phyloP scores from a whole-genome alignment of 2,888 invertebrate genomes.

The Xestia sexstrigata region DNA sequence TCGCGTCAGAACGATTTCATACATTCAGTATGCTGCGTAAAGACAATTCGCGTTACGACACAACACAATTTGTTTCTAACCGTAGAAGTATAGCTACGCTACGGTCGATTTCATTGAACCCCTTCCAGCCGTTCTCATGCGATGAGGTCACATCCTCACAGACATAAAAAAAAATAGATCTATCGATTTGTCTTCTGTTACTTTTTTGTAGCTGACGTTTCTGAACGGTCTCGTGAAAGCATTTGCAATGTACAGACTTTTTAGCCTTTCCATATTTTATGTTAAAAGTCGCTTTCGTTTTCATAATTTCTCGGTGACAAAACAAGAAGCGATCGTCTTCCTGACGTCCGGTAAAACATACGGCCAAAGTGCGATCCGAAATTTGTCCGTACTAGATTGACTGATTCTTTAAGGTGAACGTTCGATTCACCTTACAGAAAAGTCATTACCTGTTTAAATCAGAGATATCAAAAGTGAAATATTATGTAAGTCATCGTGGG shows the following conservation, averaged over 20 bases:
- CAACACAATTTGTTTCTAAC: neutral
- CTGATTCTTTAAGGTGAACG: neutral
- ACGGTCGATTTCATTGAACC: neutral
- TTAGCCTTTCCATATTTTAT: neutral
- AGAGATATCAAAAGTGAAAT: neutral
- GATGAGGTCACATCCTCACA: conserved; percentile 10
- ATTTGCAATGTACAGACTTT: conserved; percentile 14
- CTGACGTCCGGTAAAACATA: neutral
- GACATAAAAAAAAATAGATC: conserved; percentile 4
- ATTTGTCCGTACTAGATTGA: neutral
- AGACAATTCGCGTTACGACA: neutral
- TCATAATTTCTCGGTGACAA: neutral
- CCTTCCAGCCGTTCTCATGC: conserved; percentile 21
- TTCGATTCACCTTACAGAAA: neutral
- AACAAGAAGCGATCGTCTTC: neutral
- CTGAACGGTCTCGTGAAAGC: neutral
- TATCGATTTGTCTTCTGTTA: neutral
- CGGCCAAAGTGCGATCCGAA: neutral
- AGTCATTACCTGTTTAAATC: neutral
- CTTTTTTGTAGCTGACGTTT: neutral
- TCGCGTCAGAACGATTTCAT: neutral
- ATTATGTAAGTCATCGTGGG: neutral
- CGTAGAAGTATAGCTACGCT: neutral
- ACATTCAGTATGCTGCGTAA: neutral
- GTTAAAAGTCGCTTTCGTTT: neutral